Evolutionary conservation across 2,113 vertebrate species (phyloP).

Genomic region (Pongo abelii): DNA sequence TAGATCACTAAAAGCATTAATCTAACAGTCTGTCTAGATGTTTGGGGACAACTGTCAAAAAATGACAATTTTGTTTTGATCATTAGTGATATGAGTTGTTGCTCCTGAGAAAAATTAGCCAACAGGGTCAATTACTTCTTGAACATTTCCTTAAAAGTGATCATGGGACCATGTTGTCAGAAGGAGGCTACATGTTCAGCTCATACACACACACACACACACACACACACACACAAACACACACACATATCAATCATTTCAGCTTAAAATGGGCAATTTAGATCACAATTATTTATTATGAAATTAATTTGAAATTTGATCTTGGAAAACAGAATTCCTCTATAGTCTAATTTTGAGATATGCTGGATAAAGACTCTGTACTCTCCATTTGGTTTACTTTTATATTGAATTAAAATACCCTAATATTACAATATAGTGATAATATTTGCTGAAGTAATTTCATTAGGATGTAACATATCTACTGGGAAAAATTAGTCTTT

Average conservation of each 20-base stretch:
- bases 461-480: neutral
- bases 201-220: neutral
- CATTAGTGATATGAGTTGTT: neutral
- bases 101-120: neutral
- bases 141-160: neutral
- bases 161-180: neutral
- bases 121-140: neutral
- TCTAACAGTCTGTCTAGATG: neutral
- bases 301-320: neutral
- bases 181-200: neutral
- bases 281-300: neutral
- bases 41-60: neutral
- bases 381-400: neutral
- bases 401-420: neutral
- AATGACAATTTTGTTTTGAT: slow-evolving; percentile 2
- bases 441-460: neutral
- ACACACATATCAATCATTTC: neutral
- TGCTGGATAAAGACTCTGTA: neutral
- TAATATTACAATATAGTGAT: neutral
- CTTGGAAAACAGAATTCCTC: neutral
- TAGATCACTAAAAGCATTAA: neutral
- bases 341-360: neutral
- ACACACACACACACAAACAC: too few species aligned
- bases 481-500: neutral
- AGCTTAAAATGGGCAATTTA: neutral